These are phyloP conservation scores for Hippopotamus amphibius DNA, from an alignment of 2,113 vertebrate genomes.

Conservation along the genomic window DNA sequence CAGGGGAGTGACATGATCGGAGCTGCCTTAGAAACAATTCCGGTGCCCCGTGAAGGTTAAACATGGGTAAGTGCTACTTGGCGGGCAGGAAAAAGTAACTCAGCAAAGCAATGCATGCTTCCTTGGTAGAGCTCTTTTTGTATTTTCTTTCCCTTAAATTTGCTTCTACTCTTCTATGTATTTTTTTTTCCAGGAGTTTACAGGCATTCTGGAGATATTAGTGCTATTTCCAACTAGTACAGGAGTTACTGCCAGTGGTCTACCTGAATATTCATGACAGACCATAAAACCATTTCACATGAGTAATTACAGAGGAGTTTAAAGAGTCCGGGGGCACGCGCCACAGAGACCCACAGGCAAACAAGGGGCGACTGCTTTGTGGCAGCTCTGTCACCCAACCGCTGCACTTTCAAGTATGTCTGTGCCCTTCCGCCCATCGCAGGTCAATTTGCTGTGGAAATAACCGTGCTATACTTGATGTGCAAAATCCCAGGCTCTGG, in stretches of 20 bases:
- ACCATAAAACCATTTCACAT: neutral
- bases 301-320: neutral
- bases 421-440: neutral
- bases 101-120: neutral
- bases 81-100: neutral
- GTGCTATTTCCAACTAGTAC: neutral
- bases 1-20: neutral
- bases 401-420: no score
- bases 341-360: fast-evolving
- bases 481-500: neutral
- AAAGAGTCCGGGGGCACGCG: neutral
- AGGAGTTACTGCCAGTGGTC: neutral
- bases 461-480: neutral
- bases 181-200: neutral
- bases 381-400: fast-evolving
- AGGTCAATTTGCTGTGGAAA: neutral
- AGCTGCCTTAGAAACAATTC: neutral
- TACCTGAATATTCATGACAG: neutral
- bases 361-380: neutral
- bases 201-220: neutral
- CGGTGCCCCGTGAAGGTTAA: neutral
- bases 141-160: neutral
- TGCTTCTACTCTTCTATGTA: neutral
- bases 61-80: neutral
- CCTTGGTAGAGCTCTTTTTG: neutral